Evolutionary conservation across 2,888 invertebrate genomes (phyloP).

Genomic region (Siphlonurus alternatus): DNA sequence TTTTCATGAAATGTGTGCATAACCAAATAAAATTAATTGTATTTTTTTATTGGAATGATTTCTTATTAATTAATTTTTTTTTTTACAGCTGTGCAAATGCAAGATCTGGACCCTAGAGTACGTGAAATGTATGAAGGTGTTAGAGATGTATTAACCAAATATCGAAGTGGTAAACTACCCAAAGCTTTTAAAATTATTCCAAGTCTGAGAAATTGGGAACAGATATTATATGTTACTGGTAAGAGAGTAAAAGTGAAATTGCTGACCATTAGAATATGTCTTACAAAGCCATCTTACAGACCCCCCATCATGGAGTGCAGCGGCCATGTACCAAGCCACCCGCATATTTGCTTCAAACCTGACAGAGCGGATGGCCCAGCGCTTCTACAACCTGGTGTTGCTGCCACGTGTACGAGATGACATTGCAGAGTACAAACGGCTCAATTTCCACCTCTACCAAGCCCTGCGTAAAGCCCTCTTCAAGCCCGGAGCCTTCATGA

Average conservation of each 20-base stretch:
- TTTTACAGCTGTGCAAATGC: constrained; percentile 44
- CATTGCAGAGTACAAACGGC: constrained; percentile 80
- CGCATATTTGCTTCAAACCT: constrained; percentile 94
- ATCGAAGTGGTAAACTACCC: constrained; percentile 90
- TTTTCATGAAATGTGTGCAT: too few species aligned
- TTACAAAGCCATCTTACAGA: constrained; percentile 31
- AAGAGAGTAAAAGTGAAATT: constrained; percentile 11
- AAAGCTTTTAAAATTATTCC: constrained; percentile 98
- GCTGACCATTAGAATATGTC: too few species aligned
- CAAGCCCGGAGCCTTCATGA: constrained; percentile 97
- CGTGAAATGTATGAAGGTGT: constrained; percentile 78
- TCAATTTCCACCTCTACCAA: constrained; percentile 94
- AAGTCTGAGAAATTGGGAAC: constrained; percentile 84
- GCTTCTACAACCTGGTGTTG: constrained; percentile 85
- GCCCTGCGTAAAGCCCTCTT: constrained; percentile 83
- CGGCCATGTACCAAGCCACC: constrained; percentile 92
- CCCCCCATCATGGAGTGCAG: constrained; percentile 94
- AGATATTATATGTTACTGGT: constrained; percentile 61
- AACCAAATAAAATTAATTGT: too few species aligned
- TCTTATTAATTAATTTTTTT: too few species aligned
- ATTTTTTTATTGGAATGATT: too few species aligned
- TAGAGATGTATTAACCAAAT: constrained; percentile 60
- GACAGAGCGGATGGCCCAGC: constrained; percentile 90
- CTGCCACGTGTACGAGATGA: constrained; percentile 89
- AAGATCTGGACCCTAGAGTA: constrained; percentile 65